Evolutionary conservation across 2,888 invertebrate species (phyloP).

Genomic region (Auanema sp.): DNA sequence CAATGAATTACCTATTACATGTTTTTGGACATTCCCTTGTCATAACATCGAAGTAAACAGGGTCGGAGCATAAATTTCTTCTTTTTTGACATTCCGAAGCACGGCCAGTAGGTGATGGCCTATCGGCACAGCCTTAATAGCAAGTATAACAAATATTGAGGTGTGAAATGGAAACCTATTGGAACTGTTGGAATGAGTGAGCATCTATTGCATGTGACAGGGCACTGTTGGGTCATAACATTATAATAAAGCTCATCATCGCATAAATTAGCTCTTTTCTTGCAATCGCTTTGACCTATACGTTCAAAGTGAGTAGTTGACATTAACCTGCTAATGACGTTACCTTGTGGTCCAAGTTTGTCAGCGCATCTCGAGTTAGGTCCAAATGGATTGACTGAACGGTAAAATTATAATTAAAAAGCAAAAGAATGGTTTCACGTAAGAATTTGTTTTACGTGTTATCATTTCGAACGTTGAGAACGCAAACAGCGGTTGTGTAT

Average conservation of each 20-base stretch:
- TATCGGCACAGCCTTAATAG: not conserved
- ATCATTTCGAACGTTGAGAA: no score
- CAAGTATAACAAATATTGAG: no score
- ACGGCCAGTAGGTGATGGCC: not conserved
- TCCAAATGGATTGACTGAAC: no score
- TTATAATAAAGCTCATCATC: conserved; percentile 3
- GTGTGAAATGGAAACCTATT: no score
- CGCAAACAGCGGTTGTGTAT: no score
- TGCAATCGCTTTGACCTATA: conserved; percentile 6
- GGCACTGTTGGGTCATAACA: conserved; percentile 9
- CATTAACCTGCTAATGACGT: no score
- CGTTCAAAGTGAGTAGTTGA: no score
- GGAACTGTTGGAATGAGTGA: not conserved
- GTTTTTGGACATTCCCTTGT: conserved; percentile 8
- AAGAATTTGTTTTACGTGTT: no score
- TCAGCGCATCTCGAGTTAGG: no score
- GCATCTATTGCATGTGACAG: conserved; percentile 3
- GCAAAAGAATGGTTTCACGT: no score
- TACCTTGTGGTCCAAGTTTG: no score
- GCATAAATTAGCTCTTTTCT: conserved; percentile 5
- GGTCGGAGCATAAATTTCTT: not conserved
- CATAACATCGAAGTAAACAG: not conserved
- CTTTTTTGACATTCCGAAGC: not conserved
- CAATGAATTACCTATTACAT: not conserved
- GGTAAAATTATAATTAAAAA: no score